Evolutionary conservation across 2,888 invertebrate species (phyloP), one percentile per base, ranked within the genome.

Genomic region (Drosophila planitibia): DNA sequence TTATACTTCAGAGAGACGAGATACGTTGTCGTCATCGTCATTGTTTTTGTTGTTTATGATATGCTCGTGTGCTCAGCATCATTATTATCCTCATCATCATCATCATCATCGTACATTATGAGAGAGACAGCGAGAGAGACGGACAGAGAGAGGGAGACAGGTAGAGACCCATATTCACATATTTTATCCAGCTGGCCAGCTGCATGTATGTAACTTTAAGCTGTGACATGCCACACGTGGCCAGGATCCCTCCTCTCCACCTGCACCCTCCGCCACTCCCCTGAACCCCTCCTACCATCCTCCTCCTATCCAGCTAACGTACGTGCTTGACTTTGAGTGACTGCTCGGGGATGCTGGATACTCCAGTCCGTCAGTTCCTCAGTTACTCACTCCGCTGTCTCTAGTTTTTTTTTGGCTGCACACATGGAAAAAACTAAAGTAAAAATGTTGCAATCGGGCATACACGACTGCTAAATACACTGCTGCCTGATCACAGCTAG

Each of bases 261-360:
- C 65, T 59, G 57, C 22, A 33, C 19, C n/a, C 37, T 25, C 22
- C n/a, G 4, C 33, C 6, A 14, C 2, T 35, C 14, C 19, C 19
- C 59, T 63, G 53, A 19, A 37, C n/a, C 16, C 32, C 12, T 10
- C 32, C 30, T 16, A 6, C 51, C 19, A 2, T 16, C 10, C 16
- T 16, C 19, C 4, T 3, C 19, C 6, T 3, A 10, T 3, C 14
- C 64, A 68, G 33, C 58, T 71, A 71, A 28, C 72, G 85, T 83
- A 86, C 90, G 90, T 86, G 90, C 81, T 75, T 88, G 89, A 90
- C 90, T 88, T 88, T 86, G 89, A 86, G 63, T 68, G 77, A 67
- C 75, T 72, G 70, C 57, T 51, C 49, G 25, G 25, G 54, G 22
- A 33, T 16, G 14, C 37, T 7, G 37, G 12, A 55, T 22, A 32